Percentiles rank a stretch among this genome's conserved stretches.
phyloP scores from a whole-genome alignment of 1,140 invertebrate species.

The Drosophila suzukii region DNA sequence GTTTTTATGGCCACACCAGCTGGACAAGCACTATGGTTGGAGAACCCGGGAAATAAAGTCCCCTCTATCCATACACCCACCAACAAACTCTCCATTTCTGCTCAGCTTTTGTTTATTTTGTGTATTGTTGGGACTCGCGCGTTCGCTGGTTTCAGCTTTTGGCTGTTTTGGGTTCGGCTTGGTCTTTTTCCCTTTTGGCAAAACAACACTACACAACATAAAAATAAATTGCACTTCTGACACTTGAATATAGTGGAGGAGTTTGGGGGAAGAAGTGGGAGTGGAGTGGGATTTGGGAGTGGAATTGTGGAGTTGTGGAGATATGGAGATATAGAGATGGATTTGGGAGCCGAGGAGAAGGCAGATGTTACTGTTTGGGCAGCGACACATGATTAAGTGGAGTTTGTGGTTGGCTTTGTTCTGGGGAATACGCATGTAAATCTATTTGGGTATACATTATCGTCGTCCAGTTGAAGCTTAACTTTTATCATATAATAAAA shows the following conservation, averaged over 20 bases:
- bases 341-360: not conserved
- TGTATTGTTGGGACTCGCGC: slow-evolving; percentile 61
- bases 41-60: not conserved
- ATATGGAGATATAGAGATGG: not conserved
- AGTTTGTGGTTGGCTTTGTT: slow-evolving; percentile 74
- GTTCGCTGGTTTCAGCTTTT: slow-evolving; percentile 39
- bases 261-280: slow-evolving; percentile 12
- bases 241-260: slow-evolving; percentile 77
- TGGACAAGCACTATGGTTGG: slow-evolving; percentile 49
- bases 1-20: slow-evolving; percentile 77
- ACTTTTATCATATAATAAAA: slow-evolving; percentile 84
- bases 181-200: slow-evolving; percentile 54
- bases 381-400: slow-evolving; percentile 80
- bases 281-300: not conserved
- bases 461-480: slow-evolving; percentile 83
- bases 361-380: slow-evolving; percentile 16
- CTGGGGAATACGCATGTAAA: slow-evolving; percentile 79
- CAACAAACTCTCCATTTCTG: not conserved
- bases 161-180: not conserved
- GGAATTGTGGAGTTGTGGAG: not conserved
- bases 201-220: slow-evolving; percentile 76
- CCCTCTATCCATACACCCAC: not conserved
- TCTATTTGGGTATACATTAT: slow-evolving; percentile 82
- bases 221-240: slow-evolving; percentile 83
- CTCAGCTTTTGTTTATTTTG: slow-evolving; percentile 69